phyloP scores from a whole-genome alignment of 2,888 invertebrate species.

The Campoplex nolae region DNA sequence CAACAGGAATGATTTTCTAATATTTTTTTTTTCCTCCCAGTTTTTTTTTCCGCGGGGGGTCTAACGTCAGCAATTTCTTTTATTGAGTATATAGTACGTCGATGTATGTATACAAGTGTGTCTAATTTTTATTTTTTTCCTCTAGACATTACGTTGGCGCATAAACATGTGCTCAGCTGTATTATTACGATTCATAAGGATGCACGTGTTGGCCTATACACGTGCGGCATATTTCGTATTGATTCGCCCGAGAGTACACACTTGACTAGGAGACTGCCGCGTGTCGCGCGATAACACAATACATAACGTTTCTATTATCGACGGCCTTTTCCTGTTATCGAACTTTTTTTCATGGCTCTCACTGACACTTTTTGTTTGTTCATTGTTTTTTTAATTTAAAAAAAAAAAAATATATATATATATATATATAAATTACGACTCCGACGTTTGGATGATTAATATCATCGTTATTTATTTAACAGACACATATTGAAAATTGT shows the following conservation, averaged over 20 bases:
- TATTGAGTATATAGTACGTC: background rate
- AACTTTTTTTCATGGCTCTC: background rate
- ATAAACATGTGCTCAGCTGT: background rate
- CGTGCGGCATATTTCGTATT: conserved; percentile 26
- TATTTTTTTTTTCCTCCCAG: background rate
- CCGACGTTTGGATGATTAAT: background rate
- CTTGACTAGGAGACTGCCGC: conserved; percentile 12
- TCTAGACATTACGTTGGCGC: background rate
- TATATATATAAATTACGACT: background rate
- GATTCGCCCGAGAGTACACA: background rate
- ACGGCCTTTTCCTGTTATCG: background rate
- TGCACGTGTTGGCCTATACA: conserved; percentile 26
- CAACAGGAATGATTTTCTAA: background rate
- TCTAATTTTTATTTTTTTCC: background rate
- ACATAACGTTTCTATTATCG: background rate
- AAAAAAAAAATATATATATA: no score
- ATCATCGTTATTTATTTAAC: background rate
- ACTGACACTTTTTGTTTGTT: background rate
- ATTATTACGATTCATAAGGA: conserved; percentile 17
- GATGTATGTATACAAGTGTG: conserved; percentile 11
- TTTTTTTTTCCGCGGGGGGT: background rate
- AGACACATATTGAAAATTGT: background rate
- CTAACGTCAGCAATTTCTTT: background rate
- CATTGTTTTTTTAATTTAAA: background rate
- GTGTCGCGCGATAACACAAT: conserved; percentile 9